Evolutionary conservation across 2,797 vertebrate genomes (phyloP), one percentile per base, ranked within the genome.

Genomic region (Enteromius radiatus): DNA sequence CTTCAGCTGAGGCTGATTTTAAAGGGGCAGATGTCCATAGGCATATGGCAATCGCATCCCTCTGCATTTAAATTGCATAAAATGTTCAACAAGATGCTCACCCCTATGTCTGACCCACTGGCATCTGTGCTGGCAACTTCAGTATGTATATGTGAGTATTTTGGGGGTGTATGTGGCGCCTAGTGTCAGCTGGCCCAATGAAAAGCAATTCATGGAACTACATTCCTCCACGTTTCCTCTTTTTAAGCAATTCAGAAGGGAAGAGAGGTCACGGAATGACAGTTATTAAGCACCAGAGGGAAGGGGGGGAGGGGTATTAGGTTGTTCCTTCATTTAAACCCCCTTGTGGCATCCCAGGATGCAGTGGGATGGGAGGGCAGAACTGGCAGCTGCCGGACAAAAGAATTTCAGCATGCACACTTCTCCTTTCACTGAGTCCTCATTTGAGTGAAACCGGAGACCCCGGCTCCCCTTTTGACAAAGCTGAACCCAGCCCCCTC

Each of bases 351-450:
- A 86, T 88, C 89, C 71, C 86, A 85, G 68, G 76, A 83, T 82
- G 54, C 59, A 81, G 77, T 73, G 14, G 49, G 70, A 78, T 49
- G 69, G 81, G 73, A 81, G 84, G 69, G 74, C 15, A 23, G 0
- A 43, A 79, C 73, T 1, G 54, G 92, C 92, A 93, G 92, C 92
- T 95, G 92, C 88, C 52, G 26, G 87, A 94, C 92, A 93, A 94
- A 92, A 88, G 89, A 82, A 78, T 77, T 86, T 87, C 73, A 86
- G 84, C 54, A 36, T 86, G 86, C 82, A 93, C 92, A 92, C 92
- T 91, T 92, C 86, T 92, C 83, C 87, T 91, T 94, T 94, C 92
- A 91, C 87, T 47, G 68, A 81, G 52, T 89, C 59, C 89, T 88
- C 78, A 77, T 80, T 86, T 73, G 31, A 84, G 85, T 83, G 92